Conservation (phyloP, 2,888 invertebrate genomes). For the Plebejus melissa region DNA sequence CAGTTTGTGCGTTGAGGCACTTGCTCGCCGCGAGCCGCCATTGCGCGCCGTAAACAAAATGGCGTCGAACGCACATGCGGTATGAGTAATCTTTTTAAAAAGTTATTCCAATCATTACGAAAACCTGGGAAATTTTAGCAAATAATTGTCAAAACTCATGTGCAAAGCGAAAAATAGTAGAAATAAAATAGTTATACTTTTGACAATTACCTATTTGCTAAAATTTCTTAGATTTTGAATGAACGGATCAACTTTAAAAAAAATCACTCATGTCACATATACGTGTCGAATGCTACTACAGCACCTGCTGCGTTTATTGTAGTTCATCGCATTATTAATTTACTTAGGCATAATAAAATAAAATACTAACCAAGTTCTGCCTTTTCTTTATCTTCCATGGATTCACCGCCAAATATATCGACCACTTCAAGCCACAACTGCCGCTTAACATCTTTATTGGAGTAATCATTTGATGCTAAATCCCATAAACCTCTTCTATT, state of each 20-base stretch:
- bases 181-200: constrained; percentile 31
- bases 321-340: constrained; percentile 31
- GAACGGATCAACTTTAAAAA: constrained; percentile 32
- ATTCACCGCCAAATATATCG: constrained; percentile 17
- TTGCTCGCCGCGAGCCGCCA: constrained; percentile 14
- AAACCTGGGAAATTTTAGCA: constrained; percentile 12
- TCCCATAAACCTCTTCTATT: constrained; percentile 16
- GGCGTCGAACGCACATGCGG: constrained; percentile 14
- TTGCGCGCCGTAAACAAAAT: constrained; percentile 17
- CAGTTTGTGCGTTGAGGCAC: constrained; percentile 14
- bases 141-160: constrained; percentile 14
- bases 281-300: constrained; percentile 14
- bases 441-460: constrained; percentile 16
- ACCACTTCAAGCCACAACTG: constrained; percentile 10
- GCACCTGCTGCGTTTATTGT: constrained; percentile 17
- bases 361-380: constrained; percentile 35
- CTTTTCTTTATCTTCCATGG: constrained; percentile 32
- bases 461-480: constrained; percentile 17
- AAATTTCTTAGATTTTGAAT: constrained; percentile 32
- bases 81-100: constrained; percentile 17
- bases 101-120: constrained; percentile 16
- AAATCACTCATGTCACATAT: constrained; percentile 27
- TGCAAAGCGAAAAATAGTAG: constrained; percentile 16
- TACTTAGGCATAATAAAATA: constrained; percentile 35
- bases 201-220: constrained; percentile 33